Percentiles rank a stretch among this genome's conserved stretches.
These are phyloP conservation scores for Andricus grossulariae DNA, from an alignment of 1,140 invertebrate genomes.

Conservation along the genomic window DNA sequence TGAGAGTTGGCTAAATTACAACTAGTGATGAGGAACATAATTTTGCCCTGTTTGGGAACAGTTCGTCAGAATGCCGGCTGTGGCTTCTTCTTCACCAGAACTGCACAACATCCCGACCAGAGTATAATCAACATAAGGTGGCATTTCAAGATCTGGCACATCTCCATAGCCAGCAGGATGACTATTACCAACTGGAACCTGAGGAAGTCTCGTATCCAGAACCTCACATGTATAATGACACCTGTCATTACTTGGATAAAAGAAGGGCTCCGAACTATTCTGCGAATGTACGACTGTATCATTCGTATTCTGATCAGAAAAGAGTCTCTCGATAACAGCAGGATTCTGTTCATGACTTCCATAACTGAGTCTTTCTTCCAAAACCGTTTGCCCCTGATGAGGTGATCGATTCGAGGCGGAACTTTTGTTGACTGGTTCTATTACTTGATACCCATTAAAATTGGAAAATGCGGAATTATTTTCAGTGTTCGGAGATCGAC, in stretches of 20 bases:
- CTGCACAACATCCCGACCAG: slow-evolving; percentile 72
- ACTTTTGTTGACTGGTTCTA: slow-evolving; percentile 45
- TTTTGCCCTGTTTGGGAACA: slow-evolving; percentile 59
- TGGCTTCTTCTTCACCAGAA: slow-evolving; percentile 61
- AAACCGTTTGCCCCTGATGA: slow-evolving; percentile 49
- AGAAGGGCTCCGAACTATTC: slow-evolving; percentile 65
- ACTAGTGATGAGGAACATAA: slow-evolving; percentile 71
- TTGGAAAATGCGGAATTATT: slow-evolving; percentile 44
- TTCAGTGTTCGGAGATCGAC: slow-evolving; percentile 57
- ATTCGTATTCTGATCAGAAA: slow-evolving; percentile 47
- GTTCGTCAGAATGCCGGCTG: slow-evolving; percentile 44
- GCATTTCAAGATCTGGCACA: slow-evolving; percentile 65
- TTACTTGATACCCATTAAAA: slow-evolving; percentile 53
- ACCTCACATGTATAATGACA: slow-evolving; percentile 72
- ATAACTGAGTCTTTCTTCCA: slow-evolving; percentile 58
- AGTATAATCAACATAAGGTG: slow-evolving; percentile 72
- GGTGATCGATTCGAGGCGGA: slow-evolving; percentile 39
- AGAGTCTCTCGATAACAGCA: slow-evolving; percentile 57
- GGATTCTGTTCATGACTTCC: slow-evolving; percentile 50
- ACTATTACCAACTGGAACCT: slow-evolving; percentile 44
- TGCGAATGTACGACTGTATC: slow-evolving; percentile 54
- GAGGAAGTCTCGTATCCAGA: slow-evolving; percentile 65
- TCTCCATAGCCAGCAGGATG: slow-evolving; percentile 53
- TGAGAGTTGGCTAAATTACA: slow-evolving; percentile 36
- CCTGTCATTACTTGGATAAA: slow-evolving; percentile 65